Percentiles rank a stretch among this genome's conserved stretches.
Evolutionary conservation across 2,797 vertebrate species (phyloP).

Genomic region (Chaenodraco wilsoni): DNA sequence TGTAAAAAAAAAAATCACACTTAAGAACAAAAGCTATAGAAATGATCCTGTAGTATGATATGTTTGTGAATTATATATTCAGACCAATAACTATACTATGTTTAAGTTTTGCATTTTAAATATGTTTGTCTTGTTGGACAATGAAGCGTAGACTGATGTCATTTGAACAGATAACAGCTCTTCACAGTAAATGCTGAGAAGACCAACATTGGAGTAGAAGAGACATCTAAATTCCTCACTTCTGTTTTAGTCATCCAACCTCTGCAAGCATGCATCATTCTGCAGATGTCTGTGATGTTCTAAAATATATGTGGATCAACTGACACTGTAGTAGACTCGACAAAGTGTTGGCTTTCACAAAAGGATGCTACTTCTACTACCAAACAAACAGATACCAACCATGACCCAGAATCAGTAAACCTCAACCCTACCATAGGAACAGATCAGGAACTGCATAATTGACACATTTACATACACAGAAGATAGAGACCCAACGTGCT

Average conservation of each 20-base stretch:
- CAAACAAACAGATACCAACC: constrained; percentile 35
- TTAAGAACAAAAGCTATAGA: not conserved
- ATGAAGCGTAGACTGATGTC: not conserved
- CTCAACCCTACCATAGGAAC: constrained; percentile 24
- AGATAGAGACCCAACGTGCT: constrained; percentile 7
- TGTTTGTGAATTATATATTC: not conserved
- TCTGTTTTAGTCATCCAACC: constrained; percentile 35
- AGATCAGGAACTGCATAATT: constrained; percentile 9
- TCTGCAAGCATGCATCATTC: constrained; percentile 23
- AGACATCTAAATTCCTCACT: constrained; percentile 25
- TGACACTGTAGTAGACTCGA: constrained; percentile 9
- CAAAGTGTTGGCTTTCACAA: constrained; percentile 19
- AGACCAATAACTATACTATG: not conserved
- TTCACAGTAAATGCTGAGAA: constrained; percentile 24
- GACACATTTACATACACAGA: constrained; percentile 23
- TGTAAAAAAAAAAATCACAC: not conserved
- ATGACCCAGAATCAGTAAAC: constrained; percentile 28
- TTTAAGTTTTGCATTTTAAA: not conserved
- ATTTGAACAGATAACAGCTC: not conserved
- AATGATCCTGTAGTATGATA: not conserved
- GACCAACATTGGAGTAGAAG: constrained; percentile 12
- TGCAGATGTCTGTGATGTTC: constrained; percentile 7
- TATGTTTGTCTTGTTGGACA: not conserved
- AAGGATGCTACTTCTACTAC: constrained; percentile 2
- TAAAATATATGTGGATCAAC: constrained; percentile 33